These are phyloP conservation scores for Falco punctatus DNA, from an alignment of 2,113 vertebrate species.

Conservation along the genomic window DNA sequence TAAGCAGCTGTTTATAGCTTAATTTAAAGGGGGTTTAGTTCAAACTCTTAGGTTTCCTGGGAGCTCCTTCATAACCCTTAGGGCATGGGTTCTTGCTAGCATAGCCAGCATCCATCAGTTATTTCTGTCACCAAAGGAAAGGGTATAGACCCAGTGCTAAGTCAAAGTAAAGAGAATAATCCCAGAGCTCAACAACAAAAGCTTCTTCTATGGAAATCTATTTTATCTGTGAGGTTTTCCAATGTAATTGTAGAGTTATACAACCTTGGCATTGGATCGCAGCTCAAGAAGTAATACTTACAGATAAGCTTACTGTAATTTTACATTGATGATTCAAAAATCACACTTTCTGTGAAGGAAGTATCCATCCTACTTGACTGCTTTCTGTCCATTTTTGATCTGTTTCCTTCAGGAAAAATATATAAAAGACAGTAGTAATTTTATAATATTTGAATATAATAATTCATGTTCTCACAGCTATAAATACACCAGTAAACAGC, in stretches of 20 bases:
- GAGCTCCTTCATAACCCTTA: not conserved
- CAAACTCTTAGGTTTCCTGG: not conserved
- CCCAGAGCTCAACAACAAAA: not conserved
- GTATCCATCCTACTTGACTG: not conserved
- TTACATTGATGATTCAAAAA: not conserved
- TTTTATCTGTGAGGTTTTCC: not conserved
- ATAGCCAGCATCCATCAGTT: not conserved
- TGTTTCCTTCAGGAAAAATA: not conserved
- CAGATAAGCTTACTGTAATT: not conserved
- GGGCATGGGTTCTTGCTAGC: not conserved
- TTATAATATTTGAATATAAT: not conserved
- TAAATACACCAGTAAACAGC: not conserved
- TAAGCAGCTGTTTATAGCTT: not conserved
- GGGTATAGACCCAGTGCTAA: not conserved
- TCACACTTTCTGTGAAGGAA: not conserved
- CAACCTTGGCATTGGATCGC: not conserved
- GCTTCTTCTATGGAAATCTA: not conserved
- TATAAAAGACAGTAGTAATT: not conserved
- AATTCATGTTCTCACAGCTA: not conserved
- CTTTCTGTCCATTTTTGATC: not conserved
- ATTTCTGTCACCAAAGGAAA: not conserved
- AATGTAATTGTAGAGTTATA: not conserved
- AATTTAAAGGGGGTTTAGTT: not conserved
- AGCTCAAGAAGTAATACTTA: not conserved
- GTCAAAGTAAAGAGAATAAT: not conserved